Evolutionary conservation across 2,113 vertebrate species (phyloP), one percentile per base, ranked within the genome.

Genomic region (Arvicanthis niloticus): DNA sequence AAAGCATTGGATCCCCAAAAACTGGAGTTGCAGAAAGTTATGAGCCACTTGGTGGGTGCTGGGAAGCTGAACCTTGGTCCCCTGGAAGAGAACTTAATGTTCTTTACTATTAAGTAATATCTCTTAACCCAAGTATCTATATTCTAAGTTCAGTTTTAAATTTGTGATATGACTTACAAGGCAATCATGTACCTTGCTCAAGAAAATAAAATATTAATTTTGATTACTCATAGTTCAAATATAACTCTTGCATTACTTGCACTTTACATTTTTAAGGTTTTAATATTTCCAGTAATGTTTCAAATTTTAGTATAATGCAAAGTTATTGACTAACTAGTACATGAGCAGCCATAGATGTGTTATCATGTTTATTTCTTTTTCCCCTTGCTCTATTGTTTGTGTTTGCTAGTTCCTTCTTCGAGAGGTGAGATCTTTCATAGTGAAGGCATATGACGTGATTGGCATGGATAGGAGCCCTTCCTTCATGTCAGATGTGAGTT

Each of bases 151-250:
- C 81, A 65, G 17, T 85, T 84, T 84, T 42, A 1, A 65, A 51
- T 29, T 68, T 68, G 45, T 51, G 42, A 45, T 11, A 34, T 37
- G 5, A 51, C 10, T 24, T 51, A 16, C 3, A n/a, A 13, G 31
- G 19, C 31, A 68, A 70, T 34, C 10, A 56, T 62, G 4, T 16
- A 92, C 0, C 65, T 93, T 92, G 12, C 3, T 78, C 16, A 88
- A 72, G 5, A 58, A 91, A 13, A 93, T 34, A 80, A n/a, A 82
- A 88, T 84, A 78, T 89, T 90, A 76, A 75, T 72, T 29, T 76
- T 8, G 6, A 24, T 22, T 67, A 29, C 21, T 4, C 37, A 87
- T 45, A 91, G 6, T 29, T 42, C 5, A 80, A 7, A 70, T 4
- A n/a, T 8, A 82, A 7, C 94, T 81, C 11, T 88, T 29, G 56